Evolutionary conservation across 2,797 vertebrate species (phyloP).

Genomic region (Molossus alvarezi): DNA sequence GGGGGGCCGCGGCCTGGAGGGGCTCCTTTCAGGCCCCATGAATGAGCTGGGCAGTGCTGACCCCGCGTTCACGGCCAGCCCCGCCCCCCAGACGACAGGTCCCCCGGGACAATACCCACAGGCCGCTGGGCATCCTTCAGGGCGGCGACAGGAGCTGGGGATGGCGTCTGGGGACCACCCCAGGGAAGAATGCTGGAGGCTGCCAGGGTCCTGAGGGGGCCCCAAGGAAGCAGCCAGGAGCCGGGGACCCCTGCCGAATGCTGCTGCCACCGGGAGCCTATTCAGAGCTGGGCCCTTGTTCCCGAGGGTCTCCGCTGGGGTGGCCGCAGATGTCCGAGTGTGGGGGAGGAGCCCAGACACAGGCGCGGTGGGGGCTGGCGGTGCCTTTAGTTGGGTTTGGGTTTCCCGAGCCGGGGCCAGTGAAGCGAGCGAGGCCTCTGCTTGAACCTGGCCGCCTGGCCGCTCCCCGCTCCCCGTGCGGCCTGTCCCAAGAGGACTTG

Average conservation of each 20-base stretch:
- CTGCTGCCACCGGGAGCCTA: not conserved
- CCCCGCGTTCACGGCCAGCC: not conserved
- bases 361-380: not conserved
- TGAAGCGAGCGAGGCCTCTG: not conserved
- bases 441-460: conserved; percentile 18
- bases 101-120: not conserved
- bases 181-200: not conserved
- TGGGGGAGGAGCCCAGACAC: not conserved
- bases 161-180: conserved; percentile 27
- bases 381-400: not conserved
- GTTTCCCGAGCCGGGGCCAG: not conserved
- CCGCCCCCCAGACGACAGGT: not conserved
- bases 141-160: not conserved
- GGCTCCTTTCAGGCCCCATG: conserved; percentile 64
- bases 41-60: not conserved
- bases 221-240: not conserved
- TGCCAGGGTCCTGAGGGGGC: not conserved
- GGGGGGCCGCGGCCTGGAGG: not conserved
- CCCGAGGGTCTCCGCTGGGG: not conserved
- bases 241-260: not conserved
- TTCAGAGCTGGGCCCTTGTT: not conserved
- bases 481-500: not conserved
- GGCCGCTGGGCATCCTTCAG: not conserved
- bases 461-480: not conserved
- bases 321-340: conserved; percentile 12